Evolutionary conservation across 2,113 vertebrate species (phyloP).

Genomic region (Paradisaea rubra): DNA sequence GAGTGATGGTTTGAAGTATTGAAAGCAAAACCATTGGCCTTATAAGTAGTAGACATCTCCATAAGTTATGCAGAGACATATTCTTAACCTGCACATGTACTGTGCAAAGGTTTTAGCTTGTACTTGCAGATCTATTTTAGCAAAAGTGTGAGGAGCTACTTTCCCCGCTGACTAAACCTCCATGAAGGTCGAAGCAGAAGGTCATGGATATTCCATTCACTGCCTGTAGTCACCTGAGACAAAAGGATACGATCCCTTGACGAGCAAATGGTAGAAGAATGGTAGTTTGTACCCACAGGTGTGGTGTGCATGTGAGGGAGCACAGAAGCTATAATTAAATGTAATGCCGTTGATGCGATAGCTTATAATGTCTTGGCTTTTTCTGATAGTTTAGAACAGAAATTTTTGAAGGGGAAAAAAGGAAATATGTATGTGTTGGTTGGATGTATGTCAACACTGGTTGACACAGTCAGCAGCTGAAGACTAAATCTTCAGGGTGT

Average conservation of each 20-base stretch:
- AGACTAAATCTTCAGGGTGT: background rate
- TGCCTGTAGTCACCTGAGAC: background rate
- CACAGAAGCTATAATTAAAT: background rate
- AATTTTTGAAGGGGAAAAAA: background rate
- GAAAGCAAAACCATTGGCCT: background rate
- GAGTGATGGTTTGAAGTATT: background rate
- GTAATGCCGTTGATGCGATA: fast-evolving
- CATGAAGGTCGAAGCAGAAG: background rate
- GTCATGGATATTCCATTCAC: background rate
- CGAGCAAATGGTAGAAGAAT: background rate
- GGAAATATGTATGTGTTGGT: background rate
- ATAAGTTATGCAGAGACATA: background rate
- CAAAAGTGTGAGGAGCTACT: background rate
- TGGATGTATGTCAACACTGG: background rate
- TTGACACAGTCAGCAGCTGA: constrained; percentile 1
- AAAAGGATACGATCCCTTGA: background rate
- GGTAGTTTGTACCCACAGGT: background rate
- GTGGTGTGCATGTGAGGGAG: background rate
- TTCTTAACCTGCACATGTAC: background rate
- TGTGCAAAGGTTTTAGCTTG: background rate
- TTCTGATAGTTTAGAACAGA: background rate
- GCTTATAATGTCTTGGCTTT: background rate
- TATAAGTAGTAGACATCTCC: background rate
- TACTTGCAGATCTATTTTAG: background rate
- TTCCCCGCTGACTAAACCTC: background rate